A percentile compares a stretch with the other conserved stretches of the same genome.
These are phyloP conservation scores for Phyllotis vaccarum DNA, from an alignment of 2,797 vertebrate genomes.

Conservation along the genomic window DNA sequence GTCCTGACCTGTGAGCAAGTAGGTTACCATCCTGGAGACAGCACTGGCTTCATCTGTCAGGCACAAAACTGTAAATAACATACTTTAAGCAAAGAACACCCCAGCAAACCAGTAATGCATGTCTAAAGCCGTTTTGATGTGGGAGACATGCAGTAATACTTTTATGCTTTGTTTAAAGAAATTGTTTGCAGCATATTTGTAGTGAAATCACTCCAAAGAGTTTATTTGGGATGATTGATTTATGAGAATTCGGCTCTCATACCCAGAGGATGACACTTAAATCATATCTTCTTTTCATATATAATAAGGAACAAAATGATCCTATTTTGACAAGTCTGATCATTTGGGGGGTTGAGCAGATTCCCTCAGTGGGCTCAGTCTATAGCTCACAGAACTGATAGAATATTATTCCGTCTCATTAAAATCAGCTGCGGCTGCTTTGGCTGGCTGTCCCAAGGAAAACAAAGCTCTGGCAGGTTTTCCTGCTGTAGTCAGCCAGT, in stretches of 20 bases:
- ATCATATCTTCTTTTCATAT: slow-evolving; percentile 86
- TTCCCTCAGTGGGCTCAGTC: slow-evolving; percentile 83
- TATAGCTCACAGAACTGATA: slow-evolving; percentile 77
- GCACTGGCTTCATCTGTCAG: slow-evolving; percentile 40
- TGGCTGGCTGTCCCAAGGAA: slow-evolving; percentile 60
- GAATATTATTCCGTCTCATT: slow-evolving; percentile 85
- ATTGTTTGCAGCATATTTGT: slow-evolving; percentile 84
- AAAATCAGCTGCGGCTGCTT: slow-evolving; percentile 54
- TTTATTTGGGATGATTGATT: slow-evolving; percentile 88
- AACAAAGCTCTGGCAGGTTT: neutral
- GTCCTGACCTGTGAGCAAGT: neutral
- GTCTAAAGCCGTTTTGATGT: slow-evolving; percentile 77
- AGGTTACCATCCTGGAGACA: neutral
- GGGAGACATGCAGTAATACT: slow-evolving; percentile 70
- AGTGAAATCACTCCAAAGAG: slow-evolving; percentile 86
- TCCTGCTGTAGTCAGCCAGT: neutral
- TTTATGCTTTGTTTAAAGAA: slow-evolving; percentile 81
- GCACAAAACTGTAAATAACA: slow-evolving; percentile 61
- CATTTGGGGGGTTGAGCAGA: slow-evolving; percentile 74
- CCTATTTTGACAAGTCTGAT: slow-evolving; percentile 80
- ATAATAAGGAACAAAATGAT: slow-evolving; percentile 83
- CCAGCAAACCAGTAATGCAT: slow-evolving; percentile 71
- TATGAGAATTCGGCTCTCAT: slow-evolving; percentile 80
- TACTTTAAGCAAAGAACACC: slow-evolving; percentile 72
- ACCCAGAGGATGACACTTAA: slow-evolving; percentile 84